Evolutionary conservation across 2,797 vertebrate genomes (phyloP), one percentile per base, ranked within the genome.

Genomic region (Diplodus puntazzo): DNA sequence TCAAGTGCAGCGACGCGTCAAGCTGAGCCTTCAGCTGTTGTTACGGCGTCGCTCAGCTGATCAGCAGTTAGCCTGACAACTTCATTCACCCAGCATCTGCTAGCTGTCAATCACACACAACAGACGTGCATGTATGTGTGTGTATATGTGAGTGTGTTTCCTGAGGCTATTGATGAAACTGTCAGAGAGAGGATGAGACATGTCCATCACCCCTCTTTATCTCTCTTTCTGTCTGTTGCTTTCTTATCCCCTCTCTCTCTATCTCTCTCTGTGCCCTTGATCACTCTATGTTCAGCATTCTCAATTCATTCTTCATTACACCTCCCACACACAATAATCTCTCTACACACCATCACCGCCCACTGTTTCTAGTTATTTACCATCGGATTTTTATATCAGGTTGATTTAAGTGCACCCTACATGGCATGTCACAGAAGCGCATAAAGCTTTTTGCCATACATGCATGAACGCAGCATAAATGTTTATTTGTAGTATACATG

Each of bases 71-170:
- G 79, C 77, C 87, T 96, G 96, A 97, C 96, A 95, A 95, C 95
- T 94, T 92, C 93, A 94, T 95, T 94, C 90, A 92, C 93, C 88
- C 84, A 88, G 94, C 95, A 96, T 95, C 96, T 96, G 96, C 94
- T 94, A 90, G 94, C 92, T 97, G 96, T 96, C 95, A 95, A 93
- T 95, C 95, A 94, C 93, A 81, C 72, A 61, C 81, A 73, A 81
- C 77, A 81, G 80, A 84, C 59, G 23, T 69, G 60, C 74, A 50
- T 80, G 69, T 78, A 54, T 55, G 49, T 80, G 67, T 68, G 72
- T 63, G 64, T 75, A 62, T 72, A 65, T 60, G 59, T 53, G 43
- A 71, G 67, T 50, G 30, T 71, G 67, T 70, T 77, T 87, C 95
- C 92, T 67, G 87, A 87, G 95, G 95, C 95, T 96, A 95, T 95